A percentile compares a stretch with the other conserved stretches of the same genome.
phyloP scores from a whole-genome alignment of 2,113 vertebrate species.

The Corythornis cristatus region DNA sequence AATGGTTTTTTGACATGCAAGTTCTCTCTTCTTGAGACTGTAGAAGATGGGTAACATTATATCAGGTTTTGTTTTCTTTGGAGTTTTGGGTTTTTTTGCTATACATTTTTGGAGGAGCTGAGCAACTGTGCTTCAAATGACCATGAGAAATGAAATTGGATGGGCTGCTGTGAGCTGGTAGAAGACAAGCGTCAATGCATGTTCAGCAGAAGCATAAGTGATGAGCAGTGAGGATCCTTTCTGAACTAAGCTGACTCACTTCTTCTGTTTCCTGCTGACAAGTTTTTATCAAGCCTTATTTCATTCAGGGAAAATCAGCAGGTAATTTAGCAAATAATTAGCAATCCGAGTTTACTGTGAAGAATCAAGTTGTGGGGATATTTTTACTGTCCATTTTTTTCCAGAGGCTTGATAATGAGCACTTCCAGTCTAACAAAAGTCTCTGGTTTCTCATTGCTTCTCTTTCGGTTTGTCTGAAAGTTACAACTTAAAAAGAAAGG shows the following conservation, averaged over 20 bases:
- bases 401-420: background rate
- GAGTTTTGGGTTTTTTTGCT: background rate
- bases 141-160: background rate
- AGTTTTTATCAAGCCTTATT: conserved; percentile 43
- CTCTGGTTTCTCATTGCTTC: background rate
- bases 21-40: background rate
- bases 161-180: background rate
- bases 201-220: background rate
- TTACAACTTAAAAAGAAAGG: background rate
- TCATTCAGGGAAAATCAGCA: conserved; percentile 39
- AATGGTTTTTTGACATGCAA: background rate
- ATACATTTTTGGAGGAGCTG: background rate
- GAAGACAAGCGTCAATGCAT: background rate
- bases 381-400: background rate
- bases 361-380: background rate
- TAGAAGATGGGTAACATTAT: background rate
- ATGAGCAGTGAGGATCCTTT: conserved; percentile 1
- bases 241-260: background rate
- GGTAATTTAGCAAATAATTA: conserved; percentile 61
- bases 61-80: background rate
- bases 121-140: background rate
- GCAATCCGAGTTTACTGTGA: conserved; percentile 52
- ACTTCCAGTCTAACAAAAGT: background rate
- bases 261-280: conserved; percentile 44
- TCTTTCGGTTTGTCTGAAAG: background rate